Percentiles rank a stretch among this genome's conserved stretches.
Conservation (phyloP, 2,113 vertebrate genomes). For the Cyphomyrus discorhynchus region DNA sequence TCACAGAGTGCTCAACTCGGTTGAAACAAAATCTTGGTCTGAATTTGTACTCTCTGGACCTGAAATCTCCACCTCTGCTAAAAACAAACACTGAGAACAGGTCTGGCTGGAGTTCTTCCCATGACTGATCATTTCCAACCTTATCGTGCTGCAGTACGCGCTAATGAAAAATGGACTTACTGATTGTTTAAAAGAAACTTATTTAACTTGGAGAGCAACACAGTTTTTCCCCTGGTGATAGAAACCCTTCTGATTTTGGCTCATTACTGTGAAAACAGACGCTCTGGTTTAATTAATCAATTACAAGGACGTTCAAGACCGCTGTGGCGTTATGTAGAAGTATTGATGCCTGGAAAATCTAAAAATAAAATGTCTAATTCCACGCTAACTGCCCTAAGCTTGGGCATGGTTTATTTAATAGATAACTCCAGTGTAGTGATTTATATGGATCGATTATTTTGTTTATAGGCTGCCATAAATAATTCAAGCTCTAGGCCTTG, state of each 20-base stretch:
- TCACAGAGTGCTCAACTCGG: no score
- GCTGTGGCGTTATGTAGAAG: not conserved
- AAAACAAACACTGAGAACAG: not conserved
- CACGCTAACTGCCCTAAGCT: not conserved
- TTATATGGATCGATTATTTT: not conserved
- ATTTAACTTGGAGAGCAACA: not conserved
- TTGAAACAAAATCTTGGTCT: no score
- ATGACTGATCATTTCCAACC: not conserved
- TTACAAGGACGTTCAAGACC: not conserved
- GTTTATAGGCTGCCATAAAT: not conserved
- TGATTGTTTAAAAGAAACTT: not conserved
- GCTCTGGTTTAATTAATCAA: not conserved
- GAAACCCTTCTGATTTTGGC: not conserved
- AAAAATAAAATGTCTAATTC: not conserved
- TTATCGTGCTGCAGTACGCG: not conserved
- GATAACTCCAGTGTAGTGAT: not conserved
- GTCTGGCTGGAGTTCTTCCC: not conserved
- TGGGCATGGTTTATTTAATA: not conserved
- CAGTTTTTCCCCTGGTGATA: not conserved
- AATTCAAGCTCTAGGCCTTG: not conserved
- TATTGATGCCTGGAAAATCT: not conserved
- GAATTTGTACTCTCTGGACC: no score
- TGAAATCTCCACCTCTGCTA: not conserved
- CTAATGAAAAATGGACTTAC: not conserved
- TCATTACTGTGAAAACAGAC: not conserved